These are phyloP conservation scores for Urocynchramus pylzowi DNA, from an alignment of 2,113 vertebrate genomes.

Conservation along the genomic window DNA sequence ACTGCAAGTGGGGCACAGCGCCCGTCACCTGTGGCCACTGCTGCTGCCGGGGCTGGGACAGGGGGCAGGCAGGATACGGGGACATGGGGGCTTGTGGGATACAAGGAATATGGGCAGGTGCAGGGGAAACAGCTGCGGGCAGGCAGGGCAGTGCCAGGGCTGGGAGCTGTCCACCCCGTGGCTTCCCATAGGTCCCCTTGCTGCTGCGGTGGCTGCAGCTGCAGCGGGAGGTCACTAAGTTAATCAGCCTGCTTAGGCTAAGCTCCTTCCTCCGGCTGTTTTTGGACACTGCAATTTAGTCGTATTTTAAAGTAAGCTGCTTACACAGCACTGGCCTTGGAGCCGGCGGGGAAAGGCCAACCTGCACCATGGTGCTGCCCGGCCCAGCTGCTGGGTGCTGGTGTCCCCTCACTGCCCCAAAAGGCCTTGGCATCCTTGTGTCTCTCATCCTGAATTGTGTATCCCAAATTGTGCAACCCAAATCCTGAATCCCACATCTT, in stretches of 20 bases:
- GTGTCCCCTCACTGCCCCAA: fast-evolving
- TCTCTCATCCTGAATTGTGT: fast-evolving
- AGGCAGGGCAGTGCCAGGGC: background rate
- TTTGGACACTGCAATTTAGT: slow-evolving; percentile 79
- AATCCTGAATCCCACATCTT: background rate
- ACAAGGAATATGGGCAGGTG: background rate
- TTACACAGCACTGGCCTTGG: slow-evolving; percentile 33
- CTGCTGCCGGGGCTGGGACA: fast-evolving
- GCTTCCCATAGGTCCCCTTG: background rate
- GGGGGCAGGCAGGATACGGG: background rate
- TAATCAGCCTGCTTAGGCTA: slow-evolving; percentile 68
- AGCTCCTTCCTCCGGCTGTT: slow-evolving; percentile 81
- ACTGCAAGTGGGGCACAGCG: slow-evolving; percentile 58
- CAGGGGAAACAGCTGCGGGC: background rate
- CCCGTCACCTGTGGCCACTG: background rate
- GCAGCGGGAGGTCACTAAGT: slow-evolving; percentile 65
- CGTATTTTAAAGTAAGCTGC: slow-evolving; percentile 76
- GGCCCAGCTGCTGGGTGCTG: fast-evolving
- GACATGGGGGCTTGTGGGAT: background rate
- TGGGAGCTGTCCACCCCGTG: background rate
- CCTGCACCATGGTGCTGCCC: fast-evolving
- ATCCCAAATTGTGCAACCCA: background rate
- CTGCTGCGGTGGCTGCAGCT: background rate
- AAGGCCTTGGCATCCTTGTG: background rate
- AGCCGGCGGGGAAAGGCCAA: background rate